Evolutionary conservation across 2,888 invertebrate species (phyloP), one percentile per base, ranked within the genome.

Genomic region (Perdita meconis): DNA sequence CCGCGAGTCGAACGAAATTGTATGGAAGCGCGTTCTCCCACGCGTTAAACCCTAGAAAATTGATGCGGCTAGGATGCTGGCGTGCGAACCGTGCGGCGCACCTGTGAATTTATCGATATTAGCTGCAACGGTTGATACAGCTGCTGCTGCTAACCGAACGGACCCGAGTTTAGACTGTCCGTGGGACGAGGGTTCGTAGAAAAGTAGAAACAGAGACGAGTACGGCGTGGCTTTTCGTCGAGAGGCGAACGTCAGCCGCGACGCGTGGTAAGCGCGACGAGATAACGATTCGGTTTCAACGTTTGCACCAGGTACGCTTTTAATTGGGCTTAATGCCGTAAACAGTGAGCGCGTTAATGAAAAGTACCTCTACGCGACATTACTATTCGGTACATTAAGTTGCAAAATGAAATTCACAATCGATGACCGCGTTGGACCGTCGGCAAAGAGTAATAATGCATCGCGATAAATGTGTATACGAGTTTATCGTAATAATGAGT

Each of bases 361-460:
- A 90, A 90, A 90, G 89, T 89, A 86, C 88, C 83, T 84, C 88
- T 82, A 76, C 84, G 81, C 82, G 84, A 80, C 88, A 90, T 89
- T 89, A 90, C 90, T 90, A 90, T 91, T 89, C 90, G 89, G 86
- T 90, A 90, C 90, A 90, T 91, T 90, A 89, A 89, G 90, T 90
- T 87, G 88, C 87, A 86, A 90, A 91, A 91, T 90, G 89, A 90
- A 91, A 90, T 90, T 90, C 83, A 85, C 85, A 89, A 90, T 90
- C 89, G 89, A 88, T 90, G 89, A 90, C 88, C 86, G 81, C 82
- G 78, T 78, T 68, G 78, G 77, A 78, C 79, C 84, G 79, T 83
- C 81, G 84, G 83, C 86, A 88, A 89, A 89, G 89, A 88, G 88
- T 88, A 86, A 89, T 89, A 87, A 89, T 87, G 86, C 81, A 85